phyloP scores from a whole-genome alignment of 2,797 vertebrate species.

The Potorous gilbertii region DNA sequence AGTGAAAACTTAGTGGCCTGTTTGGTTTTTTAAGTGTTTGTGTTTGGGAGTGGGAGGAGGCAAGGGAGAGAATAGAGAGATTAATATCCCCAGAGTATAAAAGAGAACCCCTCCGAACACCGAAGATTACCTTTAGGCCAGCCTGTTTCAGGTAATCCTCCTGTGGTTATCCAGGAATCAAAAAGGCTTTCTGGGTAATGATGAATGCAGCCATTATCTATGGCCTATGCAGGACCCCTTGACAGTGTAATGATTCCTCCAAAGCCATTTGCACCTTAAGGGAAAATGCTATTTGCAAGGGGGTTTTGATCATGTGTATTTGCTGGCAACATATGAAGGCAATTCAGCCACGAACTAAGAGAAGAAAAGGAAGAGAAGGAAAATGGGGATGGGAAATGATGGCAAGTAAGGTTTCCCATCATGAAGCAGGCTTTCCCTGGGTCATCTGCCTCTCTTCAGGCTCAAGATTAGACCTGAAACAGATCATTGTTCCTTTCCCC shows the following conservation, averaged over 20 bases:
- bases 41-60: not conserved
- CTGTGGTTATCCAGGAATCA: conserved; percentile 22
- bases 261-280: not conserved
- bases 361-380: not conserved
- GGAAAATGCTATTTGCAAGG: conserved; percentile 15
- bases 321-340: not conserved
- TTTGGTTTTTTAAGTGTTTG: conserved; percentile 17
- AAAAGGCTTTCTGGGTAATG: not conserved
- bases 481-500: not conserved
- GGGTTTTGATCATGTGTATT: not conserved
- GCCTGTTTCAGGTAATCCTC: not conserved
- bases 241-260: not conserved
- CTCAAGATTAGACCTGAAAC: not conserved
- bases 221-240: not conserved
- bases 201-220: not conserved
- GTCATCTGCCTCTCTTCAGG: not conserved
- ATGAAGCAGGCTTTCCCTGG: not conserved
- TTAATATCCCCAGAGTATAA: not conserved
- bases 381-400: not conserved
- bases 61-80: not conserved
- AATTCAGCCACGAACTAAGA: no score
- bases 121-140: not conserved
- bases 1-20: conserved; percentile 18
- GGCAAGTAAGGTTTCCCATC: not conserved
- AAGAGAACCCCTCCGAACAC: conserved; percentile 15